phyloP scores from a whole-genome alignment of 1,140 invertebrate species.

The Drosophila tropicalis region DNA sequence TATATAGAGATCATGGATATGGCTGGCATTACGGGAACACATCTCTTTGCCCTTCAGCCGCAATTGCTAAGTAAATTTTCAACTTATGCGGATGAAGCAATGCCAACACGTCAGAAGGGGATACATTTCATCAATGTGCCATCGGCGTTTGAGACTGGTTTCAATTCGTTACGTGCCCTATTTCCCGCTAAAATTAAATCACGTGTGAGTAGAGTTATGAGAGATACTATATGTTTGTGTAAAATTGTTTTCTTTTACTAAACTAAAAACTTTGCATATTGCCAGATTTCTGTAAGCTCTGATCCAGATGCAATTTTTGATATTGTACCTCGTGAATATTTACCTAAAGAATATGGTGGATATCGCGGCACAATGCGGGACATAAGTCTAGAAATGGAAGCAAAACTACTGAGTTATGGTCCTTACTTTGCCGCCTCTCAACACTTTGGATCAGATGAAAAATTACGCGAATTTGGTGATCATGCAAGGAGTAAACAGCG shows the following conservation, averaged over 20 bases:
- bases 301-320: slow-evolving; percentile 82
- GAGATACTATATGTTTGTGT: too few relatives aligned
- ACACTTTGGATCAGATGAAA: slow-evolving; percentile 85
- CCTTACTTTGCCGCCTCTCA: slow-evolving; percentile 84
- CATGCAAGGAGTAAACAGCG: slow-evolving; percentile 80
- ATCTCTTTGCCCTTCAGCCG: slow-evolving; percentile 84
- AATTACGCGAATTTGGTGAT: slow-evolving; percentile 83
- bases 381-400: slow-evolving; percentile 84
- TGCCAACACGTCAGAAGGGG: slow-evolving; percentile 84
- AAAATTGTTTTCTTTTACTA: background rate
- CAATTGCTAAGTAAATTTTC: slow-evolving; percentile 84
- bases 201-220: slow-evolving; percentile 52
- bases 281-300: slow-evolving; percentile 75
- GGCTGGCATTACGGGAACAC: slow-evolving; percentile 80
- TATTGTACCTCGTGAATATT: slow-evolving; percentile 83
- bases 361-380: slow-evolving; percentile 83
- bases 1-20: slow-evolving; percentile 83
- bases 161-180: slow-evolving; percentile 83
- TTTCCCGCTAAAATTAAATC: slow-evolving; percentile 74
- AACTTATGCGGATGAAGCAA: slow-evolving; percentile 84
- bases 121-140: slow-evolving; percentile 85
- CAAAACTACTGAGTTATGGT: slow-evolving; percentile 83
- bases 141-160: slow-evolving; percentile 83
- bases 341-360: slow-evolving; percentile 86
- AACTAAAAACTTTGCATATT: background rate